phyloP scores from a whole-genome alignment of 2,797 vertebrate species.

The Falco biarmicus region DNA sequence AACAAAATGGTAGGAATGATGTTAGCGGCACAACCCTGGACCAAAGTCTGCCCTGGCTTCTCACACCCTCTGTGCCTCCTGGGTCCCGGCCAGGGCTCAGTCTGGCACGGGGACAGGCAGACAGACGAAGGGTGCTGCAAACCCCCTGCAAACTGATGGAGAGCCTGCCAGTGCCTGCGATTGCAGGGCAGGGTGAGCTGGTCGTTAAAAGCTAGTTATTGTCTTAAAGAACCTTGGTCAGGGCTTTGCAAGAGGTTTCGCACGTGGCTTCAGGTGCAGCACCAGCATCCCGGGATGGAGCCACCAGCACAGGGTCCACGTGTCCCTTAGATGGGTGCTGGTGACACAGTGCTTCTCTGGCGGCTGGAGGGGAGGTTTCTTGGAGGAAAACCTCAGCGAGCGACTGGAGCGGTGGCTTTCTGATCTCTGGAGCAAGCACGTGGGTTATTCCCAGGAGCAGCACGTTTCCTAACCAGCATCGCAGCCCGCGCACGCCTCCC shows the following conservation, averaged over 20 bases:
- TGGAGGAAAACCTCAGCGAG: not conserved
- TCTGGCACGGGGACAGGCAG: not conserved
- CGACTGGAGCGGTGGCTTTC: not conserved
- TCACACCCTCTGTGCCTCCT: not conserved
- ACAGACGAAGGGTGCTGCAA: not conserved
- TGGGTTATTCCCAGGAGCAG: not conserved
- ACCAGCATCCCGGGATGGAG: rapidly evolving
- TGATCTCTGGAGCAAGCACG: not conserved
- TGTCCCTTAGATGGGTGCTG: rapidly evolving
- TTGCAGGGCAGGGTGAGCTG: rapidly evolving
- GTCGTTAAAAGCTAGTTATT: rapidly evolving
- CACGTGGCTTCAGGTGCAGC: rapidly evolving
- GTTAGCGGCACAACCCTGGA: not conserved
- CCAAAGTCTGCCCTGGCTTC: not conserved
- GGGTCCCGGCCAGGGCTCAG: not conserved
- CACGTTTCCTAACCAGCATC: not conserved
- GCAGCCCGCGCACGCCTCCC: not conserved
- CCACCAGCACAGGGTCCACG: rapidly evolving
- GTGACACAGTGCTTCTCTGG: not conserved
- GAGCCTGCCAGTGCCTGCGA: rapidly evolving
- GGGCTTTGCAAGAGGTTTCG: not conserved
- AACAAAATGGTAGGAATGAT: not conserved
- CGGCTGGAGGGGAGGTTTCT: not conserved
- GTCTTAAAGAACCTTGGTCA: rapidly evolving
- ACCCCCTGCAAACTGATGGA: not conserved